Base-by-base conservation (phyloP, 1,140 invertebrate species). In the Varroa destructor region DNA sequence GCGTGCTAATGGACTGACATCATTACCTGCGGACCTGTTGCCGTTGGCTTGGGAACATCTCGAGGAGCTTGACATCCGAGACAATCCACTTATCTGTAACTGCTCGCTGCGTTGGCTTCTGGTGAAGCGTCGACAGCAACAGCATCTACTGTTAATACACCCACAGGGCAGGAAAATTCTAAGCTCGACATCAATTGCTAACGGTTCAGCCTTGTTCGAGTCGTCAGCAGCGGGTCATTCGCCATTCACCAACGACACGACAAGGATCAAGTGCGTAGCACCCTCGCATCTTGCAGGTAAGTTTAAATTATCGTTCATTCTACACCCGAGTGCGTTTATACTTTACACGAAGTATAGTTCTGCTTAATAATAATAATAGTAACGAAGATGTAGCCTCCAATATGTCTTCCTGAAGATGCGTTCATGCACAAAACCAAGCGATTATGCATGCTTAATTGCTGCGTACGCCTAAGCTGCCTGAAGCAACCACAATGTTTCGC, bases 51-150 rank as follows among this genome's bases (percentile, higher is more conserved):
- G 89, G 84, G 85, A 85, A 71, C 88, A 89, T 74, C 78, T 91
- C n/a, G 82, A 85, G 40, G 83, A 84, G 4, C 77, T 91, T 8
- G 88, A 91, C 74, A 80, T 93, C 5, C 87, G 87, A 12, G 89
- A 90, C 73, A 92, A 92, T 76, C 89, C 89, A 0, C 80, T 93
- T 10, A 79, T 85, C n/a, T 93, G 90, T 78, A 86, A 87, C 75
- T 92, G 90, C 76, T 84, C 85, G 71, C 76, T 91, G 2, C 78
- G 89, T 51, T 93, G 89, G 89, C 81, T 91, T 12, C 61, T 67
- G 40, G 40, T 43, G 12, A 67, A 67, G 46, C 61, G 61, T 46
- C 40, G 61, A 67, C 61, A 67, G 61, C 61, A 67, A 42, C 46
- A 51, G 46, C 46, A 51, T 8, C 46, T 51, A 3, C 46, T 51